Evolutionary conservation across 2,888 invertebrate species (phyloP), one percentile per base, ranked within the genome.

Genomic region (Glyphotaelius pellucidus): DNA sequence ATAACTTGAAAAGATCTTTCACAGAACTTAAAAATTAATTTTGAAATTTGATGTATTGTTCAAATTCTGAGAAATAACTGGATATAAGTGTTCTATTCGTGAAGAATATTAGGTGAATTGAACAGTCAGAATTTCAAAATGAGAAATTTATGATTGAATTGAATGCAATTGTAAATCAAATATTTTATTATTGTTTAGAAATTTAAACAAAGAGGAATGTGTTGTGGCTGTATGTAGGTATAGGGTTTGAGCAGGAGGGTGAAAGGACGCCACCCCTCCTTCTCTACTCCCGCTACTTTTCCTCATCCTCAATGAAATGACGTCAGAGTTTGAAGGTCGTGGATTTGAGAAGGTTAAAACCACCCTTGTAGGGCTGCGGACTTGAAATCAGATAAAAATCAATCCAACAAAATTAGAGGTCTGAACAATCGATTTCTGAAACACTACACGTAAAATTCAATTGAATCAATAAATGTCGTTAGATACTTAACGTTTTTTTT

Each of bases 261-360:
- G 35, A 79, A 79, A 89, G 88, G 88, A 89, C 35, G 79, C 79
- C 35, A 32, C 88, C 79, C 88, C 88, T 25, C 80, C 67, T 9
- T 32, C 87, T 30, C 47, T 31, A 31, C 32, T 42, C 52, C 90
- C 80, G 19, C 42, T 11, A 52, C 52, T 67, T 90, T 30, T 47
- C 81, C 90, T 84, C 90, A 85, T 84, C 38, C 90, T 90, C 90
- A 90, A 90, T 90, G 90, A 84, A 83, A 83, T 90, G 90, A 90
- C 84, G 90, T 90, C 90, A 90, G 32, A 19, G 52, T 79, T 81
- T 84, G 83, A 84, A 90, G 90, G 90, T 90, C 90, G 30, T 67
- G 84, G n/a, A 52, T 52, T 84, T 15, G 90, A n/a, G 84, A 90
- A 84, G 90, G 84, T 90, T 84, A 84, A 84, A 90, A 90, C 30